phyloP scores from a whole-genome alignment of 2,113 vertebrate genomes.

The Raja brachyura region DNA sequence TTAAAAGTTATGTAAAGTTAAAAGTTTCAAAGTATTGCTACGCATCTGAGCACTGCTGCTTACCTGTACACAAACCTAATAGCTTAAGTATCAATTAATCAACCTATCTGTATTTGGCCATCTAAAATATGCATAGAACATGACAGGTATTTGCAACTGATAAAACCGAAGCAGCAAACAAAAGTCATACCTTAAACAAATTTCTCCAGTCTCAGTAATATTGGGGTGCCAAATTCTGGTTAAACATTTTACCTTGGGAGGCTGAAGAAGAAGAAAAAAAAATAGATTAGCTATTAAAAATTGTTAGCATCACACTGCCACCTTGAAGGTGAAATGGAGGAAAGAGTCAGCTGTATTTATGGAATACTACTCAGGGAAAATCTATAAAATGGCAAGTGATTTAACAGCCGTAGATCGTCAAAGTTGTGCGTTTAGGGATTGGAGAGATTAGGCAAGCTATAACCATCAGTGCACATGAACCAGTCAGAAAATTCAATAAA shows the following conservation, averaged over 20 bases:
- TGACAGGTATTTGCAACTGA: neutral
- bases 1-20: too few relatives aligned
- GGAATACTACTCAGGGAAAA: neutral
- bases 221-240: constrained; percentile 98
- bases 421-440: neutral
- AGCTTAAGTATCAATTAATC: neutral
- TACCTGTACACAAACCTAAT: neutral
- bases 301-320: neutral
- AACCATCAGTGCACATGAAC: neutral
- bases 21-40: neutral
- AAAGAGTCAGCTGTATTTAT: neutral
- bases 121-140: neutral
- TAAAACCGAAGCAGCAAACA: neutral
- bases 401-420: neutral
- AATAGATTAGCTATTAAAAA: neutral
- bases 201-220: constrained; percentile 93
- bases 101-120: neutral
- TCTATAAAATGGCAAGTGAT: neutral
- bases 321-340: neutral
- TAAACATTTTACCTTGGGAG: constrained; percentile 93
- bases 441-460: neutral
- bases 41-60: neutral
- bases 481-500: neutral
- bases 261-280: constrained; percentile 59
- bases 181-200: constrained; percentile 79